These are phyloP conservation scores for Beaufortia kweichowensis DNA, from an alignment of 2,113 vertebrate genomes.

Conservation along the genomic window DNA sequence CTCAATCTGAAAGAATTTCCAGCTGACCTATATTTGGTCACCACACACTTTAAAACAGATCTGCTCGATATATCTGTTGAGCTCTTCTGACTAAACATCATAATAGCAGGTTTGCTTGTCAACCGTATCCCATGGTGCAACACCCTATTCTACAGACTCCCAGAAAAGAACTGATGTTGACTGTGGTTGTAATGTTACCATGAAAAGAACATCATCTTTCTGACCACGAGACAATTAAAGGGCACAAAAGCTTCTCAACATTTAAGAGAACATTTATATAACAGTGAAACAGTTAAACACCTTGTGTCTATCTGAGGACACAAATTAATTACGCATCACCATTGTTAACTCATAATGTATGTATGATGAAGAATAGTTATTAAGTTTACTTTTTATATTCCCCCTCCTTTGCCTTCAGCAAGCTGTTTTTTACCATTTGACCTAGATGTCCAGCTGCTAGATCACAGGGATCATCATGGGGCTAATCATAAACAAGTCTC, in stretches of 20 bases:
- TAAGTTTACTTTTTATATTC: too few relatives aligned
- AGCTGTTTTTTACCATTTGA: constrained; percentile 52
- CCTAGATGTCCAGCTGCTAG: constrained; percentile 63
- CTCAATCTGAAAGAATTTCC: constrained; percentile 68
- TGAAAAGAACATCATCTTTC: neutral
- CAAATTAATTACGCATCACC: constrained; percentile 66
- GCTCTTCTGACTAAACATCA: constrained; percentile 57
- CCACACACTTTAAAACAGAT: constrained; percentile 58
- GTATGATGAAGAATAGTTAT: neutral
- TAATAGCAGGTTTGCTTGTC: constrained; percentile 65
- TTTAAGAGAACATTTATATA: neutral
- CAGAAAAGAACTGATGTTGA: constrained; percentile 47
- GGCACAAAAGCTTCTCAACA: neutral
- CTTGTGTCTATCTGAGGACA: neutral
- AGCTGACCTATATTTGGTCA: constrained; percentile 69
- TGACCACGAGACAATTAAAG: neutral
- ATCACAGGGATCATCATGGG: constrained; percentile 39
- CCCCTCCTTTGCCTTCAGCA: too few relatives aligned
- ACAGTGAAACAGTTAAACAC: neutral
- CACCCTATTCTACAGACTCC: constrained; percentile 55
- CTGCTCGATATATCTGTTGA: constrained; percentile 61
- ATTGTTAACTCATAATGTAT: constrained; percentile 66
- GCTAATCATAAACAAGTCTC: constrained; percentile 31
- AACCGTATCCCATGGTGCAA: constrained; percentile 55
- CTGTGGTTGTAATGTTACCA: neutral